Conservation (phyloP, 1,140 invertebrate species). For the Saccostrea echinata region DNA sequence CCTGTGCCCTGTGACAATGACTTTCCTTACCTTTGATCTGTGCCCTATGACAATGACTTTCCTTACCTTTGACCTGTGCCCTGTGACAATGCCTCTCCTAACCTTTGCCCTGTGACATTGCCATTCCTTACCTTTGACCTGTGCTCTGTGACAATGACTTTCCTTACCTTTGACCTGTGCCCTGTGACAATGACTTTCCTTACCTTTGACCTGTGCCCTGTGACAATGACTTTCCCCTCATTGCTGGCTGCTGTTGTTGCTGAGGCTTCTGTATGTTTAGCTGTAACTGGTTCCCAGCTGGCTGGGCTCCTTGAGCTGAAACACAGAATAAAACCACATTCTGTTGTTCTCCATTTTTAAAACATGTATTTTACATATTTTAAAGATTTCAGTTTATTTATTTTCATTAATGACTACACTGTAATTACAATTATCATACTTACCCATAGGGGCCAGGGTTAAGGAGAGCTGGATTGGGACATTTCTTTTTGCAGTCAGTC, state of each 20-base stretch:
- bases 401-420: neutral
- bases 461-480: constrained; percentile 74
- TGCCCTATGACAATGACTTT: neutral
- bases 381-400: neutral
- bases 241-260: constrained; percentile 43
- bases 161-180: constrained; percentile 33
- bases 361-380: too few species aligned
- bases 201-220: constrained; percentile 46
- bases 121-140: neutral
- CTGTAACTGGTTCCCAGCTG: constrained; percentile 62
- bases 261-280: constrained; percentile 64
- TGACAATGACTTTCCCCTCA: constrained; percentile 54
- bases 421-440: neutral
- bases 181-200: constrained; percentile 54
- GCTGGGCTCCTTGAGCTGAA: constrained; percentile 24
- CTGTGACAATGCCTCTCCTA: too few species aligned
- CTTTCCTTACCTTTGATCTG: too few species aligned
- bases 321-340: neutral
- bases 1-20: too few species aligned
- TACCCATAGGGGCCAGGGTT: constrained; percentile 66
- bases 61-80: too few species aligned
- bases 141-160: neutral
- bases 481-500: constrained; percentile 64
- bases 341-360: too few species aligned
- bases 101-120: too few species aligned